These are phyloP conservation scores for Dendrolimus houi DNA, from an alignment of 2,888 invertebrate genomes.

Conservation along the genomic window DNA sequence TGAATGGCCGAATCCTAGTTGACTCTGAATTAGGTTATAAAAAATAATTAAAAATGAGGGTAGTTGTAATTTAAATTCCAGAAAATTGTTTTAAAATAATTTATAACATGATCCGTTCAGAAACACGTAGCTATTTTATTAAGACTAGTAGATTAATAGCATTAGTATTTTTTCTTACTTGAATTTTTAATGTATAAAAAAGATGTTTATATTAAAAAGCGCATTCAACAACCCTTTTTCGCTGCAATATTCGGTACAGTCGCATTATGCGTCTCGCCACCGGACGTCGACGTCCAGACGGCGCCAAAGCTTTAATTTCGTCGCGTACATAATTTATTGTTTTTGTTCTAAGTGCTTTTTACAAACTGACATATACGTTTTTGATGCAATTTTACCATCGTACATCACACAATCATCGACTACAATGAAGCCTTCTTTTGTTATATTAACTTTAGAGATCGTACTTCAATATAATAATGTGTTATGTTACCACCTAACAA, in stretches of 20 bases:
- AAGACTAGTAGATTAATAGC: too few relatives aligned
- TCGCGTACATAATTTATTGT: conserved; percentile 3
- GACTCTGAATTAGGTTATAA: conserved; percentile 1
- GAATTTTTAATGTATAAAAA: not conserved
- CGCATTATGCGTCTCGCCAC: conserved; percentile 23
- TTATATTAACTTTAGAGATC: too few relatives aligned
- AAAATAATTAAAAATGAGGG: conserved; percentile 20
- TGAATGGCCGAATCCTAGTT: conserved; percentile 35
- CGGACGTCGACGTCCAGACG: conserved; percentile 31
- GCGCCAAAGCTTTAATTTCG: conserved; percentile 29
- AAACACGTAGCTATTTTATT: too few relatives aligned
- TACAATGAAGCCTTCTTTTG: too few relatives aligned
- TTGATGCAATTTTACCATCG: conserved; percentile 8
- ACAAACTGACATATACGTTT: too few relatives aligned
- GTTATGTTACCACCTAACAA: too few relatives aligned
- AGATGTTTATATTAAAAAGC: too few relatives aligned
- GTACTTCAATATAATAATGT: too few relatives aligned
- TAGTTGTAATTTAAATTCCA: conserved; percentile 13
- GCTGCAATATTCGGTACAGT: too few relatives aligned
- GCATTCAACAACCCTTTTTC: too few relatives aligned
- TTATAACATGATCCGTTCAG: not conserved
- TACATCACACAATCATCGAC: conserved; percentile 5
- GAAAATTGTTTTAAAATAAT: not conserved
- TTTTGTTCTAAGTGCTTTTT: not conserved
- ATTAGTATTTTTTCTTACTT: not conserved